Evolutionary conservation across 2,888 invertebrate species (phyloP), one percentile per base, ranked within the genome.

Genomic region (Leptura quadrifasciata): DNA sequence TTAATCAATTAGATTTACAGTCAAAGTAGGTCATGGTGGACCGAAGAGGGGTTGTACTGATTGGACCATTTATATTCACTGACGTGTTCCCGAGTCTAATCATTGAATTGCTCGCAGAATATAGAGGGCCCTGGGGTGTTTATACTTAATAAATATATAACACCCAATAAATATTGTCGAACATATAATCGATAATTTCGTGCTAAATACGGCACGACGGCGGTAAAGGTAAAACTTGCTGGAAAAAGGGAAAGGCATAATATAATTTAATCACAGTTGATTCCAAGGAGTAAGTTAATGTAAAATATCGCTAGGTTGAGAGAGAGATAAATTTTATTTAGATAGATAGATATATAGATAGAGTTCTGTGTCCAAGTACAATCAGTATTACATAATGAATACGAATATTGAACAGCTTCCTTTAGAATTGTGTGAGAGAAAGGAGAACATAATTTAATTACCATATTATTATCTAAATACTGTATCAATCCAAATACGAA

Each of bases 1-100:
- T 27, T 60, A 60, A 60, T 60, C 60, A 60, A 60, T 60, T 60
- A 60, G 24, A 27, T n/a, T 17, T 60, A 27, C n/a, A 60, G 17
- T 31, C 27, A 9, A 60, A 31, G 18, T 27, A 61, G 60, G 60
- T 61, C 60, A 61, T 61, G 47, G 31, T 27, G 60, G 17, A 61
- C 12, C 20, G 39, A 39, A 64, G 57, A 64, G 18, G 63, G 39
- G n/a, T 39, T 64, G 35, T 31, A 5, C 39, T 64, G 18, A 64
- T 39, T 64, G 39, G 39, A 64, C 35, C 39, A 39, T 64, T 39
- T 64, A 64, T 20, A 64, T 64, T 17, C 63, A 39, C 20, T 64
- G 35, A 39, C 39, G 12, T 18, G 39, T 39, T 39, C 20, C 35
- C 39, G 47, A 35, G 31, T 31, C 17, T 57, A 57, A 57, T 57